These are phyloP conservation scores for Crotophaga sulcirostris DNA, from an alignment of 2,113 vertebrate genomes.

Conservation along the genomic window DNA sequence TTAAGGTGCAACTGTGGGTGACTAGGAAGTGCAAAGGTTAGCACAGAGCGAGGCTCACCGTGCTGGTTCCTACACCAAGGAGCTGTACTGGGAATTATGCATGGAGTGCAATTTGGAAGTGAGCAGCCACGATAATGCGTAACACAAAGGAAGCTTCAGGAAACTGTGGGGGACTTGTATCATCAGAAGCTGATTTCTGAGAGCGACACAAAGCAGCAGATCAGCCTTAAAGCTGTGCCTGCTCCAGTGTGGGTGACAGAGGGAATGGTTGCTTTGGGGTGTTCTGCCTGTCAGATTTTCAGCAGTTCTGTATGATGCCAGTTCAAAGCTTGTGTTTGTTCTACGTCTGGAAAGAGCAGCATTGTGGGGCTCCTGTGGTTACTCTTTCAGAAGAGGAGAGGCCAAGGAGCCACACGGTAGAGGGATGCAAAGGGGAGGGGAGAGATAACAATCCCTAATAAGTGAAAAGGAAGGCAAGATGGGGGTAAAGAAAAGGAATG, in stretches of 20 bases:
- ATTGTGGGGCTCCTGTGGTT: background rate
- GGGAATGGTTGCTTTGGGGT: background rate
- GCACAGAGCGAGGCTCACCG: background rate
- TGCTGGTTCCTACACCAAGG: background rate
- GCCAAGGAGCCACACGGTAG: background rate
- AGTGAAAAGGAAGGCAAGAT: background rate
- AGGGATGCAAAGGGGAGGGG: background rate
- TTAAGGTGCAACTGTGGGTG: background rate
- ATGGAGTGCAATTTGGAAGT: background rate
- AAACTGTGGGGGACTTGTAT: background rate
- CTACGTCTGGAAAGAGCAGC: background rate
- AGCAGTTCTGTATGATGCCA: background rate
- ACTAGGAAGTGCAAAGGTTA: background rate
- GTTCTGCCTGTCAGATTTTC: conserved; percentile 1
- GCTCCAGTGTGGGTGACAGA: background rate
- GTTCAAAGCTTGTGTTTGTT: background rate
- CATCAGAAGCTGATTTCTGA: background rate
- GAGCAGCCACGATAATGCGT: background rate
- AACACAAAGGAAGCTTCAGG: background rate
- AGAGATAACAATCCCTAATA: background rate
- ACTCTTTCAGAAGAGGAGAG: background rate
- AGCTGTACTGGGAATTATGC: background rate
- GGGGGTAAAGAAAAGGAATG: background rate
- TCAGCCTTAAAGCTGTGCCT: background rate
- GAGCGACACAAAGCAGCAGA: background rate